A percentile compares a stretch with the other conserved stretches of the same genome.
These are phyloP conservation scores for Valencia hispanica DNA, from an alignment of 2,797 vertebrate species.

Conservation along the genomic window DNA sequence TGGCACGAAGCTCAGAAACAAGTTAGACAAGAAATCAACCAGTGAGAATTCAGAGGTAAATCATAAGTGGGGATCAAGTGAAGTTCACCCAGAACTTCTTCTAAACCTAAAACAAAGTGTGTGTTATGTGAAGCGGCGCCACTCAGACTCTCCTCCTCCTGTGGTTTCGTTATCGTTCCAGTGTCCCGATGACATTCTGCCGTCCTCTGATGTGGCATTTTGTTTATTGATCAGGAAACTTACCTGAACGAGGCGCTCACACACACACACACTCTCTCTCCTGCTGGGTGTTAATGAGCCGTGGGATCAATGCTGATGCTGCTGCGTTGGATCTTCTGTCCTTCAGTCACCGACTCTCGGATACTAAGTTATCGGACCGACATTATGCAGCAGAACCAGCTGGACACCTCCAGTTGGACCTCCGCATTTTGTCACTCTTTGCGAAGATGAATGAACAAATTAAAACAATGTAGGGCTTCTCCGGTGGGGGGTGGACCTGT, in stretches of 20 bases:
- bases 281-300: constrained; percentile 27
- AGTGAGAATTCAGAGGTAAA: neutral
- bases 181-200: constrained; percentile 38
- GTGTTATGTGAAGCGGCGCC: neutral
- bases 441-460: no score
- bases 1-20: neutral
- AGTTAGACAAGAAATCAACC: neutral
- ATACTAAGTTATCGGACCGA: neutral
- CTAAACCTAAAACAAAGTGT: neutral
- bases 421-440: no score
- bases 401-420: neutral
- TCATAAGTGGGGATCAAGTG: neutral
- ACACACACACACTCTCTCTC: constrained; percentile 25
- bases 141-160: neutral
- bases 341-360: constrained; percentile 17
- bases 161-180: neutral
- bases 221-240: constrained; percentile 59
- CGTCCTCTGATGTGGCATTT: constrained; percentile 58
- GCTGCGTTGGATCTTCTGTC: constrained; percentile 37
- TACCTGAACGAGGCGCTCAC: constrained; percentile 29
- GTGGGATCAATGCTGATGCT: constrained; percentile 21
- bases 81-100: neutral
- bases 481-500: neutral
- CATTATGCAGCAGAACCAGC: constrained; percentile 12
- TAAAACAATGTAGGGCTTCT: no score